A percentile compares a stretch with the other conserved stretches of the same genome.
Evolutionary conservation across 2,888 invertebrate genomes (phyloP).

Genomic region (Cephalotes varians): DNA sequence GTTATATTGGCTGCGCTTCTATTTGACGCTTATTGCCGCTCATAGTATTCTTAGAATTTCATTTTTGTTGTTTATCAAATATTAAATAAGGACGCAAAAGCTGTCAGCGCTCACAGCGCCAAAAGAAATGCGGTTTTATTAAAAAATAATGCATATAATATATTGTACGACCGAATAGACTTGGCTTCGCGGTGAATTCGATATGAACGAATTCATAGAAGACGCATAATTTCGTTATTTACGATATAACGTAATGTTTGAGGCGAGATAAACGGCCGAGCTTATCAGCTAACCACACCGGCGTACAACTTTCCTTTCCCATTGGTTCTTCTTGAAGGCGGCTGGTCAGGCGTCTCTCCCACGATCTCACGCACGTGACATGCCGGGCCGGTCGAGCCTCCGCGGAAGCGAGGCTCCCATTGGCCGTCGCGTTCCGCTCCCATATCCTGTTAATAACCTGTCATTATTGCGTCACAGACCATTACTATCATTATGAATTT

Average conservation of each 20-base stretch:
- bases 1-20: too few relatives aligned
- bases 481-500: neutral
- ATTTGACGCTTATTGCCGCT: too few relatives aligned
- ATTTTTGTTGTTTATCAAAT: too few relatives aligned
- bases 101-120: too few relatives aligned
- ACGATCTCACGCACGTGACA: constrained; percentile 3
- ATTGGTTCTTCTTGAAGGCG: constrained; percentile 37
- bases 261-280: neutral
- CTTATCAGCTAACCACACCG: constrained; percentile 34
- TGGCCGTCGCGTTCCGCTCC: constrained; percentile 46
- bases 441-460: constrained; percentile 33
- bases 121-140: too few relatives aligned
- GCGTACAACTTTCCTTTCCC: constrained; percentile 27
- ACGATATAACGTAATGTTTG: constrained; percentile 14
- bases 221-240: constrained; percentile 1
- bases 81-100: too few relatives aligned
- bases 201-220: neutral
- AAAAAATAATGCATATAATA: neutral
- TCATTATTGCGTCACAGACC: neutral
- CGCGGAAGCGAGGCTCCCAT: constrained; percentile 57
- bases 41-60: too few relatives aligned
- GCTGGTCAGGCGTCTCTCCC: neutral
- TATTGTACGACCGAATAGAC: neutral
- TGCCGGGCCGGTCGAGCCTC: constrained; percentile 67
- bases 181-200: neutral